Evolutionary conservation across 2,888 invertebrate genomes (phyloP).

Genomic region (Agelastica alni): DNA sequence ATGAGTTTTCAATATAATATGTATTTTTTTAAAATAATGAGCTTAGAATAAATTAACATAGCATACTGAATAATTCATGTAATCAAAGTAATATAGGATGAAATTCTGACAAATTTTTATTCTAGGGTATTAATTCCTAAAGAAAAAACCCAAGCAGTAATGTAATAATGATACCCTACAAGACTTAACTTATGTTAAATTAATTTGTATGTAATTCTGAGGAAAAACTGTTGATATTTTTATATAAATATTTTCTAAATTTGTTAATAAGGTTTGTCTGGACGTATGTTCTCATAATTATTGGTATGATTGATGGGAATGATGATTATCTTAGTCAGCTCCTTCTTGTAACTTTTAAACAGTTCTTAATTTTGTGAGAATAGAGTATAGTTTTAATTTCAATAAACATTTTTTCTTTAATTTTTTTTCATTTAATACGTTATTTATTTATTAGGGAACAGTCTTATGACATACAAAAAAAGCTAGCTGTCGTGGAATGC

Average conservation of each 20-base stretch:
- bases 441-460: too few relatives aligned
- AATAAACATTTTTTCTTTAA: conserved; percentile 14
- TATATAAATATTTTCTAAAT: conserved; percentile 34
- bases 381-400: conserved; percentile 16
- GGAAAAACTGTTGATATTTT: conserved; percentile 32
- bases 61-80: too few relatives aligned
- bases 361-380: conserved; percentile 24
- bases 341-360: conserved; percentile 22
- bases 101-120: not conserved
- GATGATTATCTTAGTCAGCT: conserved; percentile 8
- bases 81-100: not conserved
- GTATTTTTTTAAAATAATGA: too few relatives aligned
- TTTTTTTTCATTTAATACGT: not conserved
- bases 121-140: not conserved
- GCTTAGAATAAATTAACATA: too few relatives aligned
- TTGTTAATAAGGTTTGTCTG: conserved; percentile 30
- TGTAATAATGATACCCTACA: conserved; percentile 14
- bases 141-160: conserved; percentile 24
- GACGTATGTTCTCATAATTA: conserved; percentile 11
- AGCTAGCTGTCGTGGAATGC: too few relatives aligned
- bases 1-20: too few relatives aligned
- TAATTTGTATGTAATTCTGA: conserved; percentile 30
- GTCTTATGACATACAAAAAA: too few relatives aligned
- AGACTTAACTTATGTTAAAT: conserved; percentile 33
- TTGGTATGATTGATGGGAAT: conserved; percentile 25